Evolutionary conservation across 2,113 vertebrate species (phyloP).

Genomic region (Tragelaphus buxtoni): DNA sequence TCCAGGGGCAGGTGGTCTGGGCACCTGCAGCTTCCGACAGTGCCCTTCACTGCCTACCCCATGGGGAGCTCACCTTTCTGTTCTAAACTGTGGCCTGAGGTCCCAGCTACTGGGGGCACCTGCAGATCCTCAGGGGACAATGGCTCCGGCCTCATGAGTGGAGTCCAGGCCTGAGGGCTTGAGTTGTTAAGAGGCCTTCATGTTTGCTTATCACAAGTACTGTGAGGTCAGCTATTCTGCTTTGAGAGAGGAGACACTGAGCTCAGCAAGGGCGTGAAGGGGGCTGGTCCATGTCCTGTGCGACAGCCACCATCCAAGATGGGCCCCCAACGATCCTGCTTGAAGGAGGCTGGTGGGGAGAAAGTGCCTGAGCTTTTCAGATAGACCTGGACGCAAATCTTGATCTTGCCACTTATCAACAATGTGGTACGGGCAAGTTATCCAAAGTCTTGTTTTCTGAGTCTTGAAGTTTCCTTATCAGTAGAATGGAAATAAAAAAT

Average conservation of each 20-base stretch:
- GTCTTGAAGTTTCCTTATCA: neutral
- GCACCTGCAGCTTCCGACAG: neutral
- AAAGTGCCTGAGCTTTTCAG: neutral
- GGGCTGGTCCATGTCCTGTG: neutral
- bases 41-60: neutral
- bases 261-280: neutral
- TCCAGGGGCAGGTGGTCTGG: too few species aligned
- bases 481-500: neutral
- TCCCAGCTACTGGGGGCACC: neutral
- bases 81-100: neutral
- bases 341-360: neutral
- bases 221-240: neutral
- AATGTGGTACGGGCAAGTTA: rapidly evolving
- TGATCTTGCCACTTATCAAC: neutral
- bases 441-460: neutral
- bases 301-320: neutral
- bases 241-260: neutral
- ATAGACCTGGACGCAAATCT: neutral
- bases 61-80: neutral
- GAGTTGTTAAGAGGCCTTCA: neutral
- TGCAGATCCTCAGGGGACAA: neutral
- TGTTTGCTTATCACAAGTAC: neutral
- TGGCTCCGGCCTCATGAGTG: neutral
- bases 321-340: neutral
- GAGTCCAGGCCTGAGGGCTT: neutral